Conservation (phyloP, 1,140 invertebrate genomes). For the Temnothorax nylanderi region DNA sequence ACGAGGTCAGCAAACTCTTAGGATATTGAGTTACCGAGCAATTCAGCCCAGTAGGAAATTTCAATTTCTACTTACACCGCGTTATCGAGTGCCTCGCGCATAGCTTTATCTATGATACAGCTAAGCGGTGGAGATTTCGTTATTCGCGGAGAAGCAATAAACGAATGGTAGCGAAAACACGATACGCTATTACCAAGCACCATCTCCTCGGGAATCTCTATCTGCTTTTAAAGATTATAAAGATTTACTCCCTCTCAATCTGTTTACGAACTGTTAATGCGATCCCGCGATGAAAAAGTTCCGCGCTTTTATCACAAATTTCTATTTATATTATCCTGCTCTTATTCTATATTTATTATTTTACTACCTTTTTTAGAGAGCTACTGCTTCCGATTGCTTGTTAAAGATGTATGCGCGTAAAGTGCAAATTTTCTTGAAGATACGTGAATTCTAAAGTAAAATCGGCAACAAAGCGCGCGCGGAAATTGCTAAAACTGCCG, state of each 20-base stretch:
- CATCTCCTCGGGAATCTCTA: constrained; percentile 9
- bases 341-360: not conserved
- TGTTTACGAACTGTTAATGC: constrained; percentile 24
- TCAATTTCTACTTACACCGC: constrained; percentile 56
- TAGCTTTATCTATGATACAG: constrained; percentile 54
- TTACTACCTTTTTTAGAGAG: not conserved
- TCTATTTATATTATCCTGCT: not conserved
- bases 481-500: not conserved
- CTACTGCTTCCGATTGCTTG: not conserved
- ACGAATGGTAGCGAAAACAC: constrained; percentile 31
- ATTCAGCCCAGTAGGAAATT: constrained; percentile 51
- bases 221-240: constrained; percentile 27
- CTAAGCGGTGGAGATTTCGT: constrained; percentile 39
- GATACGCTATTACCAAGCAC: constrained; percentile 28
- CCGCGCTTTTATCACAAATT: not conserved
- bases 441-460: not conserved
- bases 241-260: constrained; percentile 15
- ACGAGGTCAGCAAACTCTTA: constrained; percentile 58
- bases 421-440: not conserved
- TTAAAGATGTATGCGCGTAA: not conserved
- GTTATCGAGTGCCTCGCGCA: constrained; percentile 47
- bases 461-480: not conserved
- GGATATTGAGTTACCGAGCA: constrained; percentile 47
- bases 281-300: constrained; percentile 11
- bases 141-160: constrained; percentile 55